A percentile compares a stretch with the other conserved stretches of the same genome.
Evolutionary conservation across 2,113 vertebrate genomes (phyloP).

Genomic region (Dipodomys stephensi): DNA sequence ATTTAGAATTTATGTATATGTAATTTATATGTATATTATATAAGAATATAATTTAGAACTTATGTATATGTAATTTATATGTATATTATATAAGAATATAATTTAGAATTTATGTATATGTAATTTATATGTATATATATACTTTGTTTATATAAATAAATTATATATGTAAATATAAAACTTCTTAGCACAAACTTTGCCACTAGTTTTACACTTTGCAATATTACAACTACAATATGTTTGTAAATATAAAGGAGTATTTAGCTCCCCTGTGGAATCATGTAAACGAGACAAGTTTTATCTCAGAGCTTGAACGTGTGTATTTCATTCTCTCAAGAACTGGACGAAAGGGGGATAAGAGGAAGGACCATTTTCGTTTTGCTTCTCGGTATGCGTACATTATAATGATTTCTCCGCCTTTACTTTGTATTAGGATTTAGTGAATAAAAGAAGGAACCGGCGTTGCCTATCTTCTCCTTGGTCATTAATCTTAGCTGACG

Average conservation of each 20-base stretch:
- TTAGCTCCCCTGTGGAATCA: neutral
- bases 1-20: neutral
- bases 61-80: too few species aligned
- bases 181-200: neutral
- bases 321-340: slow-evolving; percentile 7
- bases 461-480: too few species aligned
- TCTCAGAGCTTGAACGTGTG: neutral
- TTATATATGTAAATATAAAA: neutral
- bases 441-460: neutral
- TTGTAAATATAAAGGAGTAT: neutral
- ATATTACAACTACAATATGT: neutral
- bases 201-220: neutral
- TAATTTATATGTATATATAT: too few species aligned
- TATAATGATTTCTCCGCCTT: neutral
- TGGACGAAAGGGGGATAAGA: neutral
- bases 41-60: neutral
- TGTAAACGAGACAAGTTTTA: neutral
- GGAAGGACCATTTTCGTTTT: neutral
- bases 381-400: neutral
- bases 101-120: neutral
- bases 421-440: neutral
- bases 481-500: too few species aligned
- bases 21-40: too few species aligned
- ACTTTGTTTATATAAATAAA: too few species aligned
- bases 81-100: neutral